Evolutionary conservation across 2,797 vertebrate species (phyloP), one percentile per base, ranked within the genome.

Genomic region (Poeciliopsis turneri): DNA sequence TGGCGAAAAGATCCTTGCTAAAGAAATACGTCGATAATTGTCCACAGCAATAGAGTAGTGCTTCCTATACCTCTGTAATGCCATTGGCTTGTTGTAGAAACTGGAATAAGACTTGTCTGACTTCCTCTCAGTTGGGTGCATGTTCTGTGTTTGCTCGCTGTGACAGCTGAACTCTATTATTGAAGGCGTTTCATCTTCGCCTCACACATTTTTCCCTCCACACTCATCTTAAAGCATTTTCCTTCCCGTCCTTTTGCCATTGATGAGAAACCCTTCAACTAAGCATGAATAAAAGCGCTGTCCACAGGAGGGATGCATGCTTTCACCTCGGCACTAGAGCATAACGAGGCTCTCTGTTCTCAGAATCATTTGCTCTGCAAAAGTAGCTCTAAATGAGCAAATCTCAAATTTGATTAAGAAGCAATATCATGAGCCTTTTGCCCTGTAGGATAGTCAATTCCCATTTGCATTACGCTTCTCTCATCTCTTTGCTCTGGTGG

Each of bases 281-380:
- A 30, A 72, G 76, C 59, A 81, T 87, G 72, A 87, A 71, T 72
- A 36, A 84, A 78, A 41, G 0, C 76, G 72, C 25, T 36, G 66
- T 80, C 70, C 74, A 80, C 78, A 0, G 73, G 59, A 88, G 72
- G 47, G 74, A 72, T n/a, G 3, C 45, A 28, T 36, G 57, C 39
- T 84, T 80, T 74, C 80, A 43, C 61, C 41, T 59, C 61, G 57
- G 61, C 51, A 5, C 53, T 74, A 39, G 25, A 72, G 66, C 53
- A 75, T 77, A 88, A 85, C 46, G n/a, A 87, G 53, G 72, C 75
- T 84, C 16, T 39, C 18, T 72, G 59, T 72, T 77, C 73, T 78
- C 51, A 28, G 41, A 84, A 74, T 75, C 23, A 73, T 84, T 75
- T 69, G 28, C 51, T 76, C 75, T 20, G 12, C 81, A 69, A 76